Evolutionary conservation across 2,113 vertebrate genomes (phyloP), one percentile per base, ranked within the genome.

Genomic region (Psittacula cyanocephala): DNA sequence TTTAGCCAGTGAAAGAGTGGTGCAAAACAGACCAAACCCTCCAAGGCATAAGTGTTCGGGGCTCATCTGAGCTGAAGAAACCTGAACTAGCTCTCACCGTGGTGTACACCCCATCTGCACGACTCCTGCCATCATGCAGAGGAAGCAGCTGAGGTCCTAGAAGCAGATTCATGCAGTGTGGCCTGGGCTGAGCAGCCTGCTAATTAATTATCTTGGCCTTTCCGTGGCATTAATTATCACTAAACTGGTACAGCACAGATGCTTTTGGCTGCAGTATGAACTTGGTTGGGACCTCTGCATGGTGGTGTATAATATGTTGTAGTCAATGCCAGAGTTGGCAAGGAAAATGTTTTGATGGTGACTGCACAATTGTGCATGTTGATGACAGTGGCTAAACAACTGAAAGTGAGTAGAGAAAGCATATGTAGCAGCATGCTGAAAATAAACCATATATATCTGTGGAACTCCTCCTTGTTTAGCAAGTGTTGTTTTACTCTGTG

Each of bases 141-240:
- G 24, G 27, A 47, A 70, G 9, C 60, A 55, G 14, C 9, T 75
- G 64, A 79, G 44, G 47, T 78, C 65, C 65, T 89, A 53, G 33
- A 76, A 95, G 35, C 19, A 74, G 43, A 79, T 13, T n/a, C 2
- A 2, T 60, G 18, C 3, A 59, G 20, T 1, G 3, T 65, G 81
- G 44, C 35, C 80, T 52, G 80, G 74, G 60, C 35, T 52, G 39
- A 81, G 24, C 65, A 91, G 47, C 24, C 59, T 92, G 43, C 43
- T 93, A 92, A 95, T 91, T 93, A 92, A 95, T 91, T 88, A 92
- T 28, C 9, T 8, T 75, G 72, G 39, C 46, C 46, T 93, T 94
- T 90, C 88, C 39, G 46, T 0, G 7, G 43, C 43, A 88, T 83
- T 92, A 93, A 88, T 94, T 95, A 93, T 59, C 43, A 24, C 60